A percentile compares a stretch with the other conserved stretches of the same genome.
phyloP scores from a whole-genome alignment of 2,797 vertebrate genomes.

The Helostoma temminkii region DNA sequence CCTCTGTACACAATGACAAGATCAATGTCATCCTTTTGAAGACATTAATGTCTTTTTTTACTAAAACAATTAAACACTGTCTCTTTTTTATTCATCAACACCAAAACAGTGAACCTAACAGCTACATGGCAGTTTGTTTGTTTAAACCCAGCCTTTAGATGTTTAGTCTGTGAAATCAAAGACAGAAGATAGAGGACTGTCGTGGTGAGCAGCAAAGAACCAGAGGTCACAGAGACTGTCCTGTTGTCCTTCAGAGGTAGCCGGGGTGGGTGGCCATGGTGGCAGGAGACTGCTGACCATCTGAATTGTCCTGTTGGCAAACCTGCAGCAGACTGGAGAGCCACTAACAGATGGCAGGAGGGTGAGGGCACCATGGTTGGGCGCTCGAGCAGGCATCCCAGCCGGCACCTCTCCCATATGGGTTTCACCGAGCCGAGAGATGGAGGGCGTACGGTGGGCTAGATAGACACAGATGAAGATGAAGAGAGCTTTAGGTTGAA shows the following conservation, averaged over 20 bases:
- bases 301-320: constrained; percentile 83
- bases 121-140: background rate
- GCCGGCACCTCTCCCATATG: constrained; percentile 86
- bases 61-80: constrained; percentile 8
- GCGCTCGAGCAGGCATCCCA: constrained; percentile 83
- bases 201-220: constrained; percentile 38
- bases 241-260: constrained; percentile 82
- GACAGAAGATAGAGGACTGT: constrained; percentile 32
- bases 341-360: constrained; percentile 85
- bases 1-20: background rate
- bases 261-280: constrained; percentile 72
- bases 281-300: constrained; percentile 85
- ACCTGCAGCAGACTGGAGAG: constrained; percentile 78
- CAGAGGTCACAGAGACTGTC: constrained; percentile 79
- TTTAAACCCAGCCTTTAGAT: background rate
- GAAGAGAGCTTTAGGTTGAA: background rate
- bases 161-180: constrained; percentile 26
- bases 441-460: constrained; percentile 27
- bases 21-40: background rate
- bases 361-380: constrained; percentile 84
- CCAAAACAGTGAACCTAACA: background rate
- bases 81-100: background rate
- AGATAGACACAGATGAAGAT: constrained; percentile 13
- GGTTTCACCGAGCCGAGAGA: constrained; percentile 70
- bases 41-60: background rate